Evolutionary conservation across 2,888 invertebrate species (phyloP).

Genomic region (Melanostoma scalare): DNA sequence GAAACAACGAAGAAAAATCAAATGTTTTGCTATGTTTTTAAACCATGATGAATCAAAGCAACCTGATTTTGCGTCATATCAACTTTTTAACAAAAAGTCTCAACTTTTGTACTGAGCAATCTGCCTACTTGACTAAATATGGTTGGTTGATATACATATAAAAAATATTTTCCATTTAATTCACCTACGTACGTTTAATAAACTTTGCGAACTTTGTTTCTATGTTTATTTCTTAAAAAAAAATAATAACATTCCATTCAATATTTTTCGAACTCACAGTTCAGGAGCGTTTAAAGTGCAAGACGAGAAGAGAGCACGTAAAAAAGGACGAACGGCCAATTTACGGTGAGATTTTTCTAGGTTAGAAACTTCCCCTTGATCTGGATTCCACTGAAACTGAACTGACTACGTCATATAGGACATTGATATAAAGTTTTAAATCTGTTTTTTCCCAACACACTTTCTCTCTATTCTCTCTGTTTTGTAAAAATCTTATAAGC

Average conservation of each 20-base stretch:
- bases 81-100: too few relatives aligned
- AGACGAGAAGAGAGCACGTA: conserved; percentile 39
- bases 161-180: not conserved
- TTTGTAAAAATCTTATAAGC: not conserved
- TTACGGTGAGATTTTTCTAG: conserved; percentile 72
- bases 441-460: conserved; percentile 23
- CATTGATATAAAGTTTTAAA: conserved; percentile 59
- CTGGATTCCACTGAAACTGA: conserved; percentile 47
- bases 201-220: too few relatives aligned
- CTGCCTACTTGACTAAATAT: too few relatives aligned
- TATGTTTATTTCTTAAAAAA: too few relatives aligned
- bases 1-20: too few relatives aligned
- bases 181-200: too few relatives aligned
- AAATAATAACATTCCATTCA: too few relatives aligned
- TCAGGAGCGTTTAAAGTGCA: conserved; percentile 38
- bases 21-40: too few relatives aligned
- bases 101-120: too few relatives aligned
- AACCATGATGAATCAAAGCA: too few relatives aligned
- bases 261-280: conserved; percentile 41
- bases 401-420: conserved; percentile 71
- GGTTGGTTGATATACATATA: not conserved
- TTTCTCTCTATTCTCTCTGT: conserved; percentile 12
- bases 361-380: conserved; percentile 74
- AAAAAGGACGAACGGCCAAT: conserved; percentile 52
- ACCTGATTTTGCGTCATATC: too few relatives aligned